Base-by-base conservation (phyloP, 1,140 invertebrate genomes). In the Zaprionus camerounensis region DNA sequence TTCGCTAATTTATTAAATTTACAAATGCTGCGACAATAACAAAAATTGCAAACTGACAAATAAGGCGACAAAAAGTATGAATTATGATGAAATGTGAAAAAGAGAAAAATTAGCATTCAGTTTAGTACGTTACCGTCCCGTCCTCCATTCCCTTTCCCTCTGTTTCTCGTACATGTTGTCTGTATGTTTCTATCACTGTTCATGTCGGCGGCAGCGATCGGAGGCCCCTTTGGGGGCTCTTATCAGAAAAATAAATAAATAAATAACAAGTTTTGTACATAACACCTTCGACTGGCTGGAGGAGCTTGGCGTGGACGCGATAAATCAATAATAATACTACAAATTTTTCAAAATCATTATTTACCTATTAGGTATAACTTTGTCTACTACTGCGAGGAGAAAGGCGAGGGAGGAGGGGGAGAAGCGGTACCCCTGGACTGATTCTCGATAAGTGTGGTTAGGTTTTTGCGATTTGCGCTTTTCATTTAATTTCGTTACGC, bases 181-280 rank as follows among this genome's bases (percentile, higher is more conserved):
- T 51, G 20, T 51, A 51, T 22, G 20, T 51, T 51, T 20, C 15
- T 15, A 20, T 20, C 46, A 46, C 15, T 51, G 22, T 51, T 24
- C 57, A 56, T 64, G 61, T 64, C 63, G 38, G 31, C 56, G 49
- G 31, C 56, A 46, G 7, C 55, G 46, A 78, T 77, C 66, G 68
- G 59, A 15, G 28, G 34, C 38, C 22, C 28, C 46, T 41, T 57
- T 44, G 56, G 41, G n/a, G 51, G 31, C 65, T 78, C 71, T 81
- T 88, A 88, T 88, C 85, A 88, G 65, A 88, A 82, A 90, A 85
- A 80, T 78, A 88, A 88, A 88, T 88, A 90, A 88, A 88, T 81
- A 85, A 90, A 75, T 82, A 78, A 75, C 72, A 36, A 69, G 55
- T 69, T 75, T 69, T 57, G 65, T 91, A 88, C 83, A 88, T 88